phyloP scores from a whole-genome alignment of 2,797 vertebrate genomes.

The Syngnathus acus region DNA sequence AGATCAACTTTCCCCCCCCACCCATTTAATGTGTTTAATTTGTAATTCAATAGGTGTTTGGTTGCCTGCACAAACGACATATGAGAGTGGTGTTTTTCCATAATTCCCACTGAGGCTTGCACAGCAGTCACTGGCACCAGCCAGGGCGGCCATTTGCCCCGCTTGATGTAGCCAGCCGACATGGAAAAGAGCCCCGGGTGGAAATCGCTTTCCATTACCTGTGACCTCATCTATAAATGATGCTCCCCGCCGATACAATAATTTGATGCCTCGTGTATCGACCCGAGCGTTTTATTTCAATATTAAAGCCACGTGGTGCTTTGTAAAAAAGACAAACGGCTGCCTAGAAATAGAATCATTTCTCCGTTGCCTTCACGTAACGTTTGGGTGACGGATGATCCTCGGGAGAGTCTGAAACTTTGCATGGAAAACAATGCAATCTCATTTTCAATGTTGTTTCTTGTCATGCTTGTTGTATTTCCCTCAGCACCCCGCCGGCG shows the following conservation, averaged over 20 bases:
- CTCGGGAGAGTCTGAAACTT: conserved; percentile 19
- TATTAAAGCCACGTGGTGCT: neutral
- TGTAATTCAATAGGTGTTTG: neutral
- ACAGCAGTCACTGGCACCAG: conserved; percentile 27
- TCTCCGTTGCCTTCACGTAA: conserved; percentile 30
- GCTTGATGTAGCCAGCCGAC: conserved; percentile 32
- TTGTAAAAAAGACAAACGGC: conserved; percentile 10
- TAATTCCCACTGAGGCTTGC: conserved; percentile 12
- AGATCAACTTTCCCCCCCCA: neutral
- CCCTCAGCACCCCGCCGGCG: conserved; percentile 10
- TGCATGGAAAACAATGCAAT: conserved; percentile 36
- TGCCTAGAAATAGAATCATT: conserved; percentile 47
- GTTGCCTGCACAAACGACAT: neutral
- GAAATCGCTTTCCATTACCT: conserved; percentile 68
- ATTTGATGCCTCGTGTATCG: conserved; percentile 32
- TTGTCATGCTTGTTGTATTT: conserved; percentile 17
- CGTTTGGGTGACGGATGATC: conserved; percentile 55
- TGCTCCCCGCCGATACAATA: conserved; percentile 46
- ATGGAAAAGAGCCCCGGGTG: conserved; percentile 62
- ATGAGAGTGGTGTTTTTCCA: neutral
- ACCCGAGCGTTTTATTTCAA: conserved; percentile 3
- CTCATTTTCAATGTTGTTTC: conserved; percentile 11
- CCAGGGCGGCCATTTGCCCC: conserved; percentile 48
- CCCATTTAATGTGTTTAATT: neutral
- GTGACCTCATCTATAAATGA: conserved; percentile 53